Base-by-base conservation (phyloP, 2,888 invertebrate species). In the Lasioglossum villosulum region DNA sequence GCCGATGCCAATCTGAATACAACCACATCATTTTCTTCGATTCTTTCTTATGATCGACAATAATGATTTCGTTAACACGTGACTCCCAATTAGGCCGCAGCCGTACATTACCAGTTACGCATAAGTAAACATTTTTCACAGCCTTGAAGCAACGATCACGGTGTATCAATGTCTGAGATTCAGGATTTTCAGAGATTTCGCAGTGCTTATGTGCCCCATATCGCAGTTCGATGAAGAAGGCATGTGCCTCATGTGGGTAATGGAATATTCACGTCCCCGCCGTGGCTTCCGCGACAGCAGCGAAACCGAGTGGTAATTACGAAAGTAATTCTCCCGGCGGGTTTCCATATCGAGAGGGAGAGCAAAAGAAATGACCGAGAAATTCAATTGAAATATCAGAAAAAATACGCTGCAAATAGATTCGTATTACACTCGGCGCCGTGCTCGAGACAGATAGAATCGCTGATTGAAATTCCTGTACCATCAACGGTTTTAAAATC, bases 281-380 rank as follows among this genome's bases (percentile, higher is more conserved):
- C 37, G 68, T 37, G 37, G 68, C 37, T 68, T 10, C 68, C 37
- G 4, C 37, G 37, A 10, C 68, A 10, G 68, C 37, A 12, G 37
- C 68, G 68, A 39, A 68, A 68, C 37, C 4, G 39, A 68, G 12
- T 68, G 37, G 68, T 23, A 39, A 68, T 68, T 39, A 23, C 37
- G 68, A 68, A 68, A 37, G 68, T 37, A 68, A 68, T 68, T 68
- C 34, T 23, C 37, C n/a, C 37, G 68, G 37, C n/a, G 37, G 34
- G 68, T 68, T 68, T 68, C 68, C 68, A 68, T 39, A 68, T 68
- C 37, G 68, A 68, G 68, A 34, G 23, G 10, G 8, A 23, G 68
- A 37, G 37, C 68, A 37, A 23, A 68, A 68, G 37, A 23, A 37
- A 37, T 12, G 23, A 68, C 12, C 23, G 8, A 23, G 37, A 4